A percentile compares a stretch with the other conserved stretches of the same genome.
phyloP scores from a whole-genome alignment of 2,797 vertebrate species.

The Acrossocheilus fasciatus region DNA sequence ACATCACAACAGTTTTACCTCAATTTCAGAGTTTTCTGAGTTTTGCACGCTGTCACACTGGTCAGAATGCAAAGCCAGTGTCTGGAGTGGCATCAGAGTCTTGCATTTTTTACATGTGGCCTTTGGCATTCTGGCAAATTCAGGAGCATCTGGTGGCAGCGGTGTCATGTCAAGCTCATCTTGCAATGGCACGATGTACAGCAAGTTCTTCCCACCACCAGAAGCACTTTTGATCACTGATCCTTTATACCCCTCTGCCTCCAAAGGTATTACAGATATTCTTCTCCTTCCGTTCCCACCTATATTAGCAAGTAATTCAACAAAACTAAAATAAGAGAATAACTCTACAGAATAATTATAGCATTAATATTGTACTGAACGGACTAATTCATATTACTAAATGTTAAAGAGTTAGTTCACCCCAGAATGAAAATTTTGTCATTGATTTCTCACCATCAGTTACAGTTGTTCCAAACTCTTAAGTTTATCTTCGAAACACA shows the following conservation, averaged over 20 bases:
- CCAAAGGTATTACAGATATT: conserved; percentile 3
- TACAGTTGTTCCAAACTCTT: too few relatives aligned
- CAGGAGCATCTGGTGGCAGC: conserved; percentile 1
- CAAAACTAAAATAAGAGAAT: too few relatives aligned
- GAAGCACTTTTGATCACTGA: neutral
- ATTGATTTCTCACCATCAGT: too few relatives aligned
- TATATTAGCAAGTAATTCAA: neutral
- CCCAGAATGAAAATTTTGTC: too few relatives aligned
- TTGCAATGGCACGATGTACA: conserved; percentile 12
- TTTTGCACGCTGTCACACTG: neutral
- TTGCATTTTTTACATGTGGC: neutral
- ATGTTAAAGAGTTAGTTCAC: too few relatives aligned
- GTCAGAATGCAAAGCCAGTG: conserved; percentile 26
- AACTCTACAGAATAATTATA: too few relatives aligned
- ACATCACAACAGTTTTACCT: too few relatives aligned
- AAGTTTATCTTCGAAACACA: too few relatives aligned
- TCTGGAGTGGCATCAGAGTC: conserved; percentile 13
- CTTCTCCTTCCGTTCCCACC: conserved; percentile 23
- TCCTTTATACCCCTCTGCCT: neutral
- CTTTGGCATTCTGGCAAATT: neutral
- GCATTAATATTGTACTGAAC: too few relatives aligned
- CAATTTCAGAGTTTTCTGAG: too few relatives aligned
- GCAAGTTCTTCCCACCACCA: conserved; percentile 3
- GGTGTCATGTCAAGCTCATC: conserved; percentile 17
- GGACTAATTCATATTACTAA: too few relatives aligned